These are phyloP conservation scores for Callinectes sapidus DNA, from an alignment of 2,888 invertebrate species.

Conservation along the genomic window DNA sequence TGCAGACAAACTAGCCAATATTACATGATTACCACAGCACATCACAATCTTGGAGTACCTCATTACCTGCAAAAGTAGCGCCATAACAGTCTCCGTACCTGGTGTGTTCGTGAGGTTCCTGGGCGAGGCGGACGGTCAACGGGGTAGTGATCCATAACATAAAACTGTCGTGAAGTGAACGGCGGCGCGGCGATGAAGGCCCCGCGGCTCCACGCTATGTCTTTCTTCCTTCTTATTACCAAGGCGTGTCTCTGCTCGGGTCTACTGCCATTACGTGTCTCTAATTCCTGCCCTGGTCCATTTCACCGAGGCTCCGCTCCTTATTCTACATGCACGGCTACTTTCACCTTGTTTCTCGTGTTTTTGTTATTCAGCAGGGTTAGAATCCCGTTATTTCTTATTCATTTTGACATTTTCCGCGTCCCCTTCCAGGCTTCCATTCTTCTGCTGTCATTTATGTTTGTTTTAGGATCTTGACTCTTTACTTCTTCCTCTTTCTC, in stretches of 20 bases:
- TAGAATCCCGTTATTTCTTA: neutral
- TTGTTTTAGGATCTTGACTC: neutral
- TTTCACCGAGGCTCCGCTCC: neutral
- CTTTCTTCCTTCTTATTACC: slow-evolving; percentile 4
- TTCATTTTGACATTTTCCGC: neutral
- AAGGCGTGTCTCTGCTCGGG: neutral
- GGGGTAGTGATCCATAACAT: neutral
- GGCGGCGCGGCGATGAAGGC: neutral
- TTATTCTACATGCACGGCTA: neutral
- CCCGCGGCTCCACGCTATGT: neutral
- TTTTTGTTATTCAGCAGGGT: neutral
- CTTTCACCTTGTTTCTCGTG: neutral
- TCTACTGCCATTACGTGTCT: neutral
- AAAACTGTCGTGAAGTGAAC: neutral
- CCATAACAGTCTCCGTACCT: neutral
- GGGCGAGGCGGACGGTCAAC: neutral
- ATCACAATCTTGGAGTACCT: neutral
- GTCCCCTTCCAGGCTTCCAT: neutral
- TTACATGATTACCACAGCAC: neutral
- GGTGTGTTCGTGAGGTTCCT: neutral
- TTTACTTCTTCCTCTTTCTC: neutral
- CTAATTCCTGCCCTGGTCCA: neutral
- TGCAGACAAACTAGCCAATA: neutral
- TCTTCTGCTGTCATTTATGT: neutral
- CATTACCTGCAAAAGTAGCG: neutral